These are phyloP conservation scores for Meriones unguiculatus DNA, from an alignment of 2,113 vertebrate genomes.

Conservation along the genomic window DNA sequence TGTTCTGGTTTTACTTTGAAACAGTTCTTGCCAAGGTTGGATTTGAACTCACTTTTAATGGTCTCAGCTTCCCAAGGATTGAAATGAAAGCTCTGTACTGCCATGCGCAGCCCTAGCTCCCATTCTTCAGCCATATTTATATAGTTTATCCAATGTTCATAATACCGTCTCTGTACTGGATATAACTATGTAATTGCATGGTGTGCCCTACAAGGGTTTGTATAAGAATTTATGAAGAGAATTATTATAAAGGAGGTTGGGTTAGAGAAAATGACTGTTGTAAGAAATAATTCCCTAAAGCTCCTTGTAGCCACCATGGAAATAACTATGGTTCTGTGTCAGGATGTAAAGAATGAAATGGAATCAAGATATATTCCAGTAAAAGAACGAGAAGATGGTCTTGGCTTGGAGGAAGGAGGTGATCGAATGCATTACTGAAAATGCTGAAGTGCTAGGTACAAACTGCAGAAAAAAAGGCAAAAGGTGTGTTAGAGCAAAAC, in stretches of 20 bases:
- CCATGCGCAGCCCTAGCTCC: rapidly evolving
- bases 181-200: neutral
- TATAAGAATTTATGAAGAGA: neutral
- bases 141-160: rapidly evolving
- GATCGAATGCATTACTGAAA: neutral
- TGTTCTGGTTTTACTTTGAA: neutral
- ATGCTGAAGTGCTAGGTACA: rapidly evolving
- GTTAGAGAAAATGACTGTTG: neutral
- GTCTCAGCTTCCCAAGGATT: neutral
- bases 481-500: neutral
- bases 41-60: neutral
- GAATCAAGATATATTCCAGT: neutral
- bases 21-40: neutral
- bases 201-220: neutral
- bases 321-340: neutral
- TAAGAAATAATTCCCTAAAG: neutral
- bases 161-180: rapidly evolving
- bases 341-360: too few relatives aligned
- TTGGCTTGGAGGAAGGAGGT: neutral
- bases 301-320: neutral
- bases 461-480: neutral
- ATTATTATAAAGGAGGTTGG: neutral
- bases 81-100: neutral
- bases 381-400: neutral
- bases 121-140: neutral